These are phyloP conservation scores for Acanthisitta chloris DNA, from an alignment of 2,113 vertebrate genomes.

Conservation along the genomic window DNA sequence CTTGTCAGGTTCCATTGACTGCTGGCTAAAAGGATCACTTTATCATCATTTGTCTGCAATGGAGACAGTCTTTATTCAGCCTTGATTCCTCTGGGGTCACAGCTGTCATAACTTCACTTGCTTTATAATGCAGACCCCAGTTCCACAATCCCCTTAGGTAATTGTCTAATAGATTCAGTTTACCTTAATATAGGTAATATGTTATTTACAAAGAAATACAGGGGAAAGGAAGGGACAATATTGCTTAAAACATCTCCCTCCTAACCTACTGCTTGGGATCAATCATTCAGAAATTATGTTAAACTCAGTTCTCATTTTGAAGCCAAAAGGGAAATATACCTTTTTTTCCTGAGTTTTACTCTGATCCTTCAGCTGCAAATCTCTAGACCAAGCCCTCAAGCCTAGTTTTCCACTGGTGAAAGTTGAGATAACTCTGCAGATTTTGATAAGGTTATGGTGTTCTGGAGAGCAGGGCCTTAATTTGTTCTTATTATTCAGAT, in stretches of 20 bases:
- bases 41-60: slow-evolving; percentile 97
- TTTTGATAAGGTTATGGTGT: not conserved
- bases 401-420: not conserved
- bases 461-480: not conserved
- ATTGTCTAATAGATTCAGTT: slow-evolving; percentile 69
- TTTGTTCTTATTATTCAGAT: not conserved
- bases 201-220: slow-evolving; percentile 24
- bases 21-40: slow-evolving; percentile 88
- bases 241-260: not conserved
- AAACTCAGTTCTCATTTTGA: not conserved
- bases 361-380: not conserved
- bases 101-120: slow-evolving; percentile 82
- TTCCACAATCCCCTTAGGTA: slow-evolving; percentile 64
- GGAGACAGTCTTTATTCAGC: slow-evolving; percentile 82
- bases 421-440: not conserved
- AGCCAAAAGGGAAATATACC: not conserved
- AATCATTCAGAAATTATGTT: slow-evolving; percentile 27
- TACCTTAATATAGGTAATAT: slow-evolving; percentile 63
- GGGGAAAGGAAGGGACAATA: not conserved
- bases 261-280: not conserved
- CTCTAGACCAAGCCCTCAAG: not conserved
- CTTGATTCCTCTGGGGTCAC: slow-evolving; percentile 75
- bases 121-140: slow-evolving; percentile 65
- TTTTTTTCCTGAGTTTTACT: not conserved
- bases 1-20: slow-evolving; percentile 87